Evolutionary conservation across 2,888 invertebrate species (phyloP).

Genomic region (Brachypalpus laphriformis): DNA sequence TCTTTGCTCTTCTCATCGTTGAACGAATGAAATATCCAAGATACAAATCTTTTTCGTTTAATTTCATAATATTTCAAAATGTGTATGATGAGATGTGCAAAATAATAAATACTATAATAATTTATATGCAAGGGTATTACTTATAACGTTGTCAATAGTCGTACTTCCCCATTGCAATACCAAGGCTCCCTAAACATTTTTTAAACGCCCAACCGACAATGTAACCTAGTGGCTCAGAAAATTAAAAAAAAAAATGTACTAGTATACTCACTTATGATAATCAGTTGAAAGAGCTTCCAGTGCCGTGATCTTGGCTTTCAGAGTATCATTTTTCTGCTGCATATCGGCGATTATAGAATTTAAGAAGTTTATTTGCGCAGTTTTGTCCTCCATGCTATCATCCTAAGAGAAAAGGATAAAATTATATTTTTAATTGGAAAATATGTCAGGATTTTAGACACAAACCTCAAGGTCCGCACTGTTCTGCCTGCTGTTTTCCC

Average conservation of each 20-base stretch:
- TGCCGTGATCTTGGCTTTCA: conserved; percentile 90
- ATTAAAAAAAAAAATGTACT: not conserved
- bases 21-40: too few relatives aligned
- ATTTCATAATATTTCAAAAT: too few relatives aligned
- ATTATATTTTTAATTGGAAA: not conserved
- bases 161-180: too few relatives aligned
- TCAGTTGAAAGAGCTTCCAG: conserved; percentile 85
- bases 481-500: not conserved
- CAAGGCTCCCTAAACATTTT: too few relatives aligned
- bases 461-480: conserved; percentile 19
- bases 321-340: conserved; percentile 95
- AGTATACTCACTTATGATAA: conserved; percentile 83
- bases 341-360: conserved; percentile 98
- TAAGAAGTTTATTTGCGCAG: conserved; percentile 92
- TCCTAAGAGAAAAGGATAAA: conserved; percentile 47
- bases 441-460: not conserved
- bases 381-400: conserved; percentile 84
- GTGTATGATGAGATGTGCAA: too few relatives aligned
- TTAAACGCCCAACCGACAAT: too few relatives aligned
- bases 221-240: too few relatives aligned
- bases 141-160: too few relatives aligned
- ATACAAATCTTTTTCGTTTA: too few relatives aligned
- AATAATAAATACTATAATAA: too few relatives aligned
- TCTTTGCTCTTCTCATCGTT: too few relatives aligned
- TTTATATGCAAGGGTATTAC: too few relatives aligned